Evolutionary conservation across 1,140 invertebrate genomes (phyloP), one percentile per base, ranked within the genome.

Genomic region (Lanistes nyassanus): DNA sequence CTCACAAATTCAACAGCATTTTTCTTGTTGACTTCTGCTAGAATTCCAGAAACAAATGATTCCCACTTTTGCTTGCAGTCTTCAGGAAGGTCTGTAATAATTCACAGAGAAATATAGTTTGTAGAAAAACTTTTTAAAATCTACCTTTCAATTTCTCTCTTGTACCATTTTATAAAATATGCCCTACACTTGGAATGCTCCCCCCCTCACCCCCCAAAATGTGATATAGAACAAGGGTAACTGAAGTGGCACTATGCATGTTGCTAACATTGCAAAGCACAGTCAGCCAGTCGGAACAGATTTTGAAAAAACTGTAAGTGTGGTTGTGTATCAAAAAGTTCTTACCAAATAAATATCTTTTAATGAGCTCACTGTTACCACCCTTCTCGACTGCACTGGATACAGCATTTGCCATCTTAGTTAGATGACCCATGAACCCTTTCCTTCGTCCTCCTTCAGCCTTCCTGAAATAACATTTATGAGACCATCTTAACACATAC

Each of bases 391-490:
- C 74, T 79, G 84, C 82, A 69, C 90, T 83, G 55, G 91, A 90
- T 79, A 94, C 90, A 79, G 92, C 90, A 88, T 94, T 94, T 29
- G 92, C 91, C 74, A 95, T 93, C 86, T 93, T 92, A 71, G 93
- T 93, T 78, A 95, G 86, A 88, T 95, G 94, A 65, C 94, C 94
- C 93, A 94, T 94, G 81, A 94, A 94, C 55, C 93, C 93, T 83
- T 91, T 88, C 34, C 93, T 87, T 76, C 90, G 89, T 77, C 90
- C 89, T 79, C 90, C 91, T 75, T 87, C 89, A 85, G 88, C 88
- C 83, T 76, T 82, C 80, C 90, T 90, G 69, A 67, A 73, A 23
- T 80, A 65, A 68, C 36, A 39, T 66, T 36, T 66, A 36, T 47
- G 42, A 13, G 19, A 47, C 42, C 42, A 9, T 21, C 1, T 60